Percentiles rank a stretch among this genome's conserved stretches.
Evolutionary conservation across 1,140 invertebrate species (phyloP).

Genomic region (Drosophila bocqueti): DNA sequence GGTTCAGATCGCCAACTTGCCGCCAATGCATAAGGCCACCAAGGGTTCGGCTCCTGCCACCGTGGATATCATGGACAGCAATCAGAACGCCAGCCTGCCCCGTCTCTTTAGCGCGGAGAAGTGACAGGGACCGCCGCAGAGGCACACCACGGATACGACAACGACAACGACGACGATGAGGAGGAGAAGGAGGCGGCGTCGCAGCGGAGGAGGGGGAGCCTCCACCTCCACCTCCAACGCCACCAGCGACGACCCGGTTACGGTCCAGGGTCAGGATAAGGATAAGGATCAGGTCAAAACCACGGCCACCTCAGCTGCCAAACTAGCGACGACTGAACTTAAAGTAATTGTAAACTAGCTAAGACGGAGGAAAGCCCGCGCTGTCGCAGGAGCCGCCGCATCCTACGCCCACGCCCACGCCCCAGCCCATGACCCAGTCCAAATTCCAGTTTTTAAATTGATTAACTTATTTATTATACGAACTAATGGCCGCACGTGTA

Average conservation of each 20-base stretch:
- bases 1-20: conserved; percentile 93
- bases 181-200: conserved; percentile 32
- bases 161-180: not conserved
- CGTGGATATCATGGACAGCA: conserved; percentile 72
- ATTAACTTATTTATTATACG: conserved; percentile 49
- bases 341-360: conserved; percentile 74
- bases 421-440: conserved; percentile 16
- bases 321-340: conserved; percentile 69
- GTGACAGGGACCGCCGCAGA: conserved; percentile 53
- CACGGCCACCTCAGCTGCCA: conserved; percentile 45
- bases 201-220: conserved; percentile 34
- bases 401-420: not conserved
- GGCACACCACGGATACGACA: not conserved
- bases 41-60: conserved; percentile 7
- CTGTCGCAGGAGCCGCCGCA: conserved; percentile 6
- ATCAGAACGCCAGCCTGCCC: conserved; percentile 72
- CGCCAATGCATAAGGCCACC: conserved; percentile 86
- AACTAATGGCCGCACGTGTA: conserved; percentile 16
- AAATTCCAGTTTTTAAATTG: conserved; percentile 9
- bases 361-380: conserved; percentile 33
- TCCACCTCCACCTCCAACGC: not conserved
- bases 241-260: conserved; percentile 1
- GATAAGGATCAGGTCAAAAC: conserved; percentile 6
- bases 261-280: not conserved
- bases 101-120: conserved; percentile 67